These are phyloP conservation scores for Drosophila paramelanica DNA, from an alignment of 2,888 invertebrate species.

Conservation along the genomic window DNA sequence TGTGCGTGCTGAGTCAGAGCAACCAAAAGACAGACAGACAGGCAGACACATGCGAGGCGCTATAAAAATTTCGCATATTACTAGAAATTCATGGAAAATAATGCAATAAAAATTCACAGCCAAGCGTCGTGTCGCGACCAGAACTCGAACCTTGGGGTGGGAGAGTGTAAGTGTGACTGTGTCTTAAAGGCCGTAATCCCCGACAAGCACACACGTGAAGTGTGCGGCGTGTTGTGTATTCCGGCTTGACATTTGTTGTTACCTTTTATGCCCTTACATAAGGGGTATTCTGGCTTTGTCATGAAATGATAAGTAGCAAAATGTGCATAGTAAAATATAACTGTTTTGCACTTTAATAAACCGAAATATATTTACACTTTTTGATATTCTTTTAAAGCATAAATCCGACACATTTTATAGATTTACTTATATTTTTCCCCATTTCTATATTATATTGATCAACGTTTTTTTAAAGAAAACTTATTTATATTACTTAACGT, in stretches of 20 bases:
- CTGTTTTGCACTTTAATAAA: no score
- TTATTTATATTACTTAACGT: no score
- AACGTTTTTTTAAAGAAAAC: no score
- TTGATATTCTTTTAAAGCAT: no score
- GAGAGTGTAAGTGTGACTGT: conserved; percentile 12
- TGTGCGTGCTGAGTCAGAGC: conserved; percentile 41
- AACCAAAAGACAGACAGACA: conserved; percentile 5
- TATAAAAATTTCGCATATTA: conserved; percentile 75
- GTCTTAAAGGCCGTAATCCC: conserved; percentile 60
- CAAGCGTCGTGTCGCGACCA: conserved; percentile 35
- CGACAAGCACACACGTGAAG: conserved; percentile 24
- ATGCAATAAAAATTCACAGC: conserved; percentile 84
- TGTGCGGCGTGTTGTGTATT: conserved; percentile 21
- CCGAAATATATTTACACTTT: no score
- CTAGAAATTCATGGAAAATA: conserved; percentile 83
- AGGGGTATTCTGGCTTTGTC: background rate
- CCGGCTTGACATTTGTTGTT: conserved; percentile 45
- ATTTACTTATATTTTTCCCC: no score
- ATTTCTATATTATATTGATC: no score
- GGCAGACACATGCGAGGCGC: conserved; percentile 45
- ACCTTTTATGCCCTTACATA: conserved; percentile 26
- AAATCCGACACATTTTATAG: no score
- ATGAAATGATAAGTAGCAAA: background rate
- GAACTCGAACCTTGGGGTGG: background rate
- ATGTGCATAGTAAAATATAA: no score